phyloP scores from a whole-genome alignment of 2,888 invertebrate genomes.

The Argyra leucocephala region DNA sequence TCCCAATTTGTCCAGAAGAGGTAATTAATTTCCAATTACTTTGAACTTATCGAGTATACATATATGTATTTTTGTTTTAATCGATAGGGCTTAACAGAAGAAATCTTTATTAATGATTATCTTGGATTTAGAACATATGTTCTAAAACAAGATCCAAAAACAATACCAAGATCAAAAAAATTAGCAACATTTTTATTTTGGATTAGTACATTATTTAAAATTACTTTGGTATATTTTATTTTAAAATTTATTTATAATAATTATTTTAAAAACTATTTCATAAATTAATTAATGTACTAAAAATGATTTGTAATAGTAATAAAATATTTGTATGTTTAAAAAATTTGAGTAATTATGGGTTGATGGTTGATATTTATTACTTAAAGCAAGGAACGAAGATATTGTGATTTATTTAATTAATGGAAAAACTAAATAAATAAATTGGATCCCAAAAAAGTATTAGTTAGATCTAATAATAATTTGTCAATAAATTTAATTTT shows the following conservation, averaged over 20 bases:
- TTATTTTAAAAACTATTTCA: constrained; percentile 7
- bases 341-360: too few relatives aligned
- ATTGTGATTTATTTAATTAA: too few relatives aligned
- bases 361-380: too few relatives aligned
- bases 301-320: too few relatives aligned
- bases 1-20: constrained; percentile 1
- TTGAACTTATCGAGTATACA: too few relatives aligned
- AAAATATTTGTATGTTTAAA: too few relatives aligned
- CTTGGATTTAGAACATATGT: background rate
- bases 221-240: background rate
- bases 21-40: background rate
- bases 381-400: too few relatives aligned
- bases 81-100: background rate
- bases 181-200: background rate
- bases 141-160: constrained; percentile 7
- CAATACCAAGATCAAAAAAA: constrained; percentile 6
- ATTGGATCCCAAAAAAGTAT: too few relatives aligned
- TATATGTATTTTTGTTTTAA: background rate
- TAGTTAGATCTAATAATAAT: too few relatives aligned
- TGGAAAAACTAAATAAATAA: too few relatives aligned
- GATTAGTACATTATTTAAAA: background rate
- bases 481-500: too few relatives aligned
- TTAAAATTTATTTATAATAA: background rate
- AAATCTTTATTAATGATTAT: background rate
- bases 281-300: too few relatives aligned